A percentile compares a stretch with the other conserved stretches of the same genome.
Evolutionary conservation across 1,140 invertebrate species (phyloP).

Genomic region (Pissodes strobi): DNA sequence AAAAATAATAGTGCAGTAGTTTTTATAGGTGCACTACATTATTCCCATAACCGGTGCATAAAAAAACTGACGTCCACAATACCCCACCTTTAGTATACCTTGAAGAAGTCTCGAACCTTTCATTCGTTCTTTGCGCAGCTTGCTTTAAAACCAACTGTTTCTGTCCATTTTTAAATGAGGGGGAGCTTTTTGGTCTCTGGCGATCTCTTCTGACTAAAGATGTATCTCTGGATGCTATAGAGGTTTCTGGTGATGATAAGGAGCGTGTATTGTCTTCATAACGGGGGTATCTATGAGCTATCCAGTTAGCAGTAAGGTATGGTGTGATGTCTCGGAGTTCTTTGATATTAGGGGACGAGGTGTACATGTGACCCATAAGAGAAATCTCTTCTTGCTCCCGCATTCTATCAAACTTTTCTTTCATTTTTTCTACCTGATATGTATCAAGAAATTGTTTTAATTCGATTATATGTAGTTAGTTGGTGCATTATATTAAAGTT

Average conservation of each 20-base stretch:
- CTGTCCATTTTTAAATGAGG: conserved; percentile 47
- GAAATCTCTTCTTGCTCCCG: conserved; percentile 62
- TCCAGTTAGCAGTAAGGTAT: conserved; percentile 75
- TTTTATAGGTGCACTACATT: too few relatives aligned
- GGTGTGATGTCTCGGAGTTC: conserved; percentile 77
- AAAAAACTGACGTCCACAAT: conserved; percentile 15
- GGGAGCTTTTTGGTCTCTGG: conserved; percentile 56
- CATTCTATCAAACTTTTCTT: conserved; percentile 67
- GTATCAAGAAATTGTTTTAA: neutral
- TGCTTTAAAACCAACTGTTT: conserved; percentile 3
- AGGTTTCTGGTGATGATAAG: conserved; percentile 60
- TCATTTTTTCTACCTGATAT: conserved; percentile 64
- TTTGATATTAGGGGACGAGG: conserved; percentile 76
- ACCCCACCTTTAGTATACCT: conserved; percentile 37
- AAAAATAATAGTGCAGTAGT: too few relatives aligned
- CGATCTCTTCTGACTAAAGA: conserved; percentile 48
- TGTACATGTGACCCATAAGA: conserved; percentile 77
- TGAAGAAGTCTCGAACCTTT: conserved; percentile 27
- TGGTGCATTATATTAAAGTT: too few relatives aligned
- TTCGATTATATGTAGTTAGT: neutral
- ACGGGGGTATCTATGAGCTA: conserved; percentile 74
- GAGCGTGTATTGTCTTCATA: conserved; percentile 67
- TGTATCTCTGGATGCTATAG: conserved; percentile 48
- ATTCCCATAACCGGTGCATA: neutral
- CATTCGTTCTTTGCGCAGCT: neutral